Conservation (phyloP, 2,113 vertebrate species). For the Chionodraco myersi region DNA sequence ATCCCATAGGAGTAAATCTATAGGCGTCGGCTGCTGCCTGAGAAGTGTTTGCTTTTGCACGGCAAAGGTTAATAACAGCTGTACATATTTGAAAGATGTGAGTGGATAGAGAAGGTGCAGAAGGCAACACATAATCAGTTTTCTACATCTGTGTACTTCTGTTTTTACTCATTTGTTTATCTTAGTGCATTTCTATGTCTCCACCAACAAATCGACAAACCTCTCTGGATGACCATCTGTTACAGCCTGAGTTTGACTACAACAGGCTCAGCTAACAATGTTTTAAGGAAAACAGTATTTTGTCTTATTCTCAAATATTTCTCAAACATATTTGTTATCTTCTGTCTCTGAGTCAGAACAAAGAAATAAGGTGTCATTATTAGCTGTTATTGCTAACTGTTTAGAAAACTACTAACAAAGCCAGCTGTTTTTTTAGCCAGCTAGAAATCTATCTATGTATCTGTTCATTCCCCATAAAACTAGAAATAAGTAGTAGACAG, state of each 20-base stretch:
- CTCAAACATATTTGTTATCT: no score
- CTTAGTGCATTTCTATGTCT: background rate
- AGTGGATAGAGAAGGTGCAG: background rate
- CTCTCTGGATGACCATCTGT: background rate
- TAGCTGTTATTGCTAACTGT: background rate
- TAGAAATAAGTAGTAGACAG: background rate
- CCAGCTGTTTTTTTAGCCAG: background rate
- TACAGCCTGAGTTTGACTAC: background rate
- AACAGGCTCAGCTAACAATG: background rate
- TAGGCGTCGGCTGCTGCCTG: background rate
- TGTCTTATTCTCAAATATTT: background rate
- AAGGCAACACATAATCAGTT: background rate
- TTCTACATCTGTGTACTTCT: background rate
- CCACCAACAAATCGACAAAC: background rate
- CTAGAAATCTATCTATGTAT: background rate
- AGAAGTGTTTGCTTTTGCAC: slow-evolving; percentile 8
- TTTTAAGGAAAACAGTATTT: background rate
- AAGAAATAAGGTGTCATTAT: background rate
- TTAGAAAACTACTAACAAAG: background rate
- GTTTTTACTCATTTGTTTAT: background rate
- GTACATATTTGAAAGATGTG: slow-evolving; percentile 19
- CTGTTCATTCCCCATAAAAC: background rate
- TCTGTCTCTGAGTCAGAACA: no score
- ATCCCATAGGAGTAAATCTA: slow-evolving; percentile 21
- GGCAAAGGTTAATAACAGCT: slow-evolving; percentile 31